Evolutionary conservation across 2,888 invertebrate species (phyloP), one percentile per base, ranked within the genome.

Genomic region (Sipunculus nudus): DNA sequence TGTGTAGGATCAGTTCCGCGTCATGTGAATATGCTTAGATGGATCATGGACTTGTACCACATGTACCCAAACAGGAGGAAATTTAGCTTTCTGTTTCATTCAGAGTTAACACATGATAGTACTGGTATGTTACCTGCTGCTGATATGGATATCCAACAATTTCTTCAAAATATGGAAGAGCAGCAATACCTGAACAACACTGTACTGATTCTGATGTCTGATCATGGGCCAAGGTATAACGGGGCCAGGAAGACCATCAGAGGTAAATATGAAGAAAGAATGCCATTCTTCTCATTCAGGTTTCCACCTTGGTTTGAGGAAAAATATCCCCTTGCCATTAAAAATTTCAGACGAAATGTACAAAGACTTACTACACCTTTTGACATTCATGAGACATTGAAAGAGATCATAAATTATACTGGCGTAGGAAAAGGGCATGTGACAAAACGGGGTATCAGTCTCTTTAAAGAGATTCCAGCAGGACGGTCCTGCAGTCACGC

Each of bases 191-290:
- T 94, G 23, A 89, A 94, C 64, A 89, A 93, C 71, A 93, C 96
- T 0, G 78, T 96, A 66, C 83, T 97, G 0, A 89, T 96, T 55
- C 78, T 96, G 3, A 94, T 96, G 93, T 91, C 94, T 3, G 96
- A 97, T 84, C 96, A 97, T 81, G 96, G 96, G 0, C 72, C 76
- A 3, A 73, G 95, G 78, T 95, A 92, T 83, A 89, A 92, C 0
- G 87, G 89, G 52, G 88, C 94, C 6, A 88, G 96, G 0, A 89
- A 91, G 73, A 95, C 94, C 0, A 86, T 93, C 5, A 95, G 96
- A 81, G 96, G 96, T 0, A 94, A 94, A 81, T 88, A 92, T 59
- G 96, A 96, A 76, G 96, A 96, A 79, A 87, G 96, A 1, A 80
- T 96, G 60, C 96, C 96, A 0, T 91, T 94, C 73, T 92, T 96